Percentiles rank a stretch among this genome's conserved stretches.
Conservation (phyloP, 2,113 vertebrate species). For the Labeo rohita region DNA sequence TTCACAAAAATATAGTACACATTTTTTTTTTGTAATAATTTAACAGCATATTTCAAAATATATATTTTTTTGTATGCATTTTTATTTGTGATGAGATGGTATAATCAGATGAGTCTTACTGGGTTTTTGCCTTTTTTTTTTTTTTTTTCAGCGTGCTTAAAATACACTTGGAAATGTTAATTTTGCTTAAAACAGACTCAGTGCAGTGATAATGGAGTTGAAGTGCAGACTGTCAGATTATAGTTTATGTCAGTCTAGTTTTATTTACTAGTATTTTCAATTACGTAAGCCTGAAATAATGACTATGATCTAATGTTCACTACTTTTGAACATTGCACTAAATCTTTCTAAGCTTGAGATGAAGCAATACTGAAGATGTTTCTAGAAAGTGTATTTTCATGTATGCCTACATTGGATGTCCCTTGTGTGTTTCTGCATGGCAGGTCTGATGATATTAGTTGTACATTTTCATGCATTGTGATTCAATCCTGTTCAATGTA, state of each 20-base stretch:
- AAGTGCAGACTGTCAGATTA: neutral
- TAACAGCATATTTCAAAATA: neutral
- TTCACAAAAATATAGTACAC: neutral
- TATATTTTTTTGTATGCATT: neutral
- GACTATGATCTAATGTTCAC: constrained; percentile 46
- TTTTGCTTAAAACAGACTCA: neutral
- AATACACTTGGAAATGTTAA: neutral
- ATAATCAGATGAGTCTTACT: neutral
- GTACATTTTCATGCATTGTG: constrained; percentile 25
- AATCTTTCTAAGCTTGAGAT: constrained; percentile 29
- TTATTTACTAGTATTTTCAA: neutral
- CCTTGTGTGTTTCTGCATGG: constrained; percentile 65
- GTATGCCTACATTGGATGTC: constrained; percentile 53
- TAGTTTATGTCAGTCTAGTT: neutral
- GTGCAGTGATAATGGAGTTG: neutral
- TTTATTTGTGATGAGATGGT: neutral
- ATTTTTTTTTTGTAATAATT: neutral
- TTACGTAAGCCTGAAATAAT: constrained; percentile 30
- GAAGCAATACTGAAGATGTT: constrained; percentile 55
- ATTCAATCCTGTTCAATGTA: constrained; percentile 8
- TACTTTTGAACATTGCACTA: constrained; percentile 49
- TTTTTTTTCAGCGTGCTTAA: neutral
- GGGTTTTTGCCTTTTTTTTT: neutral
- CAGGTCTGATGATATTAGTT: constrained; percentile 47
- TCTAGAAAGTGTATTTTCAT: constrained; percentile 48